A percentile compares a stretch with the other conserved stretches of the same genome.
phyloP scores from a whole-genome alignment of 1,140 invertebrate species.

The Saccostrea glomerata region DNA sequence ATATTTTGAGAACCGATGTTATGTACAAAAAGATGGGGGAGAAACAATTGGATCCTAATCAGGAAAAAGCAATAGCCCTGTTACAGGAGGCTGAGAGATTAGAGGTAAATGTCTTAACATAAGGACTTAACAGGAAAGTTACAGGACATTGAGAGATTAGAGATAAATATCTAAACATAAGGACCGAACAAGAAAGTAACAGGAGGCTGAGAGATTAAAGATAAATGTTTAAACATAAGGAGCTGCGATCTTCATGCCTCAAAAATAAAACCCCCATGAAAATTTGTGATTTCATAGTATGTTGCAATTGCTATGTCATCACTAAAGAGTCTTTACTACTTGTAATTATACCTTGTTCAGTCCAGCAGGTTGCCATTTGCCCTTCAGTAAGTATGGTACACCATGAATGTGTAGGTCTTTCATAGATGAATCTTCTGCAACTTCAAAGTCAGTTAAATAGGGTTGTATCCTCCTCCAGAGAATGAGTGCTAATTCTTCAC shows the following conservation, averaged over 20 bases:
- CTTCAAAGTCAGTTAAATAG: constrained; percentile 54
- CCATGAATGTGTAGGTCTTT: constrained; percentile 63
- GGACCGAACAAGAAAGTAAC: background rate
- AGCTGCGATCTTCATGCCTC: too few species aligned
- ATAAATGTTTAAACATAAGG: background rate
- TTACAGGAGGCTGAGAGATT: constrained; percentile 71
- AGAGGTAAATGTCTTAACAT: constrained; percentile 63
- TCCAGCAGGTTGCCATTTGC: constrained; percentile 59
- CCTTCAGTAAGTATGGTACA: constrained; percentile 59
- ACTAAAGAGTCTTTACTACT: too few species aligned
- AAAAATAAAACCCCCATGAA: too few species aligned
- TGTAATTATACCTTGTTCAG: constrained; percentile 46
- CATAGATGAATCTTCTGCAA: constrained; percentile 53
- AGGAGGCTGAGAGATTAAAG: too few species aligned
- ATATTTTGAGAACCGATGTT: constrained; percentile 72
- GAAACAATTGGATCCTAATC: constrained; percentile 43
- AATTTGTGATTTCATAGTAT: too few species aligned
- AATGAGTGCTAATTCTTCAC: constrained; percentile 48
- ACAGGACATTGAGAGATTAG: constrained; percentile 70
- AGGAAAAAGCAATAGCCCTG: constrained; percentile 64
- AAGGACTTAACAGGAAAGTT: constrained; percentile 54
- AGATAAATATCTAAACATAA: constrained; percentile 57
- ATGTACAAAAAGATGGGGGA: constrained; percentile 67
- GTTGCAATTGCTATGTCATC: too few species aligned
- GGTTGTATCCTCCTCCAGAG: constrained; percentile 61